phyloP scores from a whole-genome alignment of 2,797 vertebrate genomes.

The Gorsachius magnificus region DNA sequence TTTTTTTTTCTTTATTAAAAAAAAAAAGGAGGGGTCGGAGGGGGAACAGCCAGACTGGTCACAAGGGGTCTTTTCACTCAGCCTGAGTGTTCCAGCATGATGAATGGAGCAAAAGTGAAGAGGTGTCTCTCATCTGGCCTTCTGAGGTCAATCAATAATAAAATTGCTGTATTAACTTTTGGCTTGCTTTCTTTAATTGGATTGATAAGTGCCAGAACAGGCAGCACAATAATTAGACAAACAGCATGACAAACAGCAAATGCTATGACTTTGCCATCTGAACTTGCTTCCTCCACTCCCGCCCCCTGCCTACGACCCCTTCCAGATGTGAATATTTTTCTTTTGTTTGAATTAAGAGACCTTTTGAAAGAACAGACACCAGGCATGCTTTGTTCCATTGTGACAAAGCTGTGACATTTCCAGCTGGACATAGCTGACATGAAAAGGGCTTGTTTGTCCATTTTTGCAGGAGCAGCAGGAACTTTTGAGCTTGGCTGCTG shows the following conservation, averaged over 20 bases:
- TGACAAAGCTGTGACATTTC: slow-evolving; percentile 62
- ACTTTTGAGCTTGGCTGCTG: slow-evolving; percentile 56
- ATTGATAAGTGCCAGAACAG: not conserved
- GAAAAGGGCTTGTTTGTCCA: slow-evolving; percentile 49
- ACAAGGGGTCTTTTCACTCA: not conserved
- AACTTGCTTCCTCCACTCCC: slow-evolving; percentile 5
- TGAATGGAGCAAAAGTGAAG: not conserved
- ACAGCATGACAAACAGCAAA: not conserved
- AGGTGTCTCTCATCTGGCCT: not conserved
- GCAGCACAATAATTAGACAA: slow-evolving; percentile 38
- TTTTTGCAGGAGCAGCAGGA: slow-evolving; percentile 63
- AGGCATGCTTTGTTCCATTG: slow-evolving; percentile 54
- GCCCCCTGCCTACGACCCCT: not conserved
- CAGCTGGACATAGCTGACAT: slow-evolving; percentile 42
- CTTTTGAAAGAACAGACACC: slow-evolving; percentile 40
- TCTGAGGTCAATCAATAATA: not conserved
- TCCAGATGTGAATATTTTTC: slow-evolving; percentile 65
- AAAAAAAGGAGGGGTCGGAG: not conserved
- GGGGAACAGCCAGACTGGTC: not conserved
- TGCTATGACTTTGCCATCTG: slow-evolving; percentile 27
- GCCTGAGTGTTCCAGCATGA: not conserved
- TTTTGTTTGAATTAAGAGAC: slow-evolving; percentile 56
- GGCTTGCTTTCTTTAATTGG: not conserved
- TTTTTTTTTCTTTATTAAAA: not conserved
- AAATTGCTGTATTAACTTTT: slow-evolving; percentile 33